Percentiles rank a stretch among this genome's conserved stretches.
Evolutionary conservation across 64 coral and sea anemone genomes (phyloP).

Genomic region (Pocillopora damicornis): DNA sequence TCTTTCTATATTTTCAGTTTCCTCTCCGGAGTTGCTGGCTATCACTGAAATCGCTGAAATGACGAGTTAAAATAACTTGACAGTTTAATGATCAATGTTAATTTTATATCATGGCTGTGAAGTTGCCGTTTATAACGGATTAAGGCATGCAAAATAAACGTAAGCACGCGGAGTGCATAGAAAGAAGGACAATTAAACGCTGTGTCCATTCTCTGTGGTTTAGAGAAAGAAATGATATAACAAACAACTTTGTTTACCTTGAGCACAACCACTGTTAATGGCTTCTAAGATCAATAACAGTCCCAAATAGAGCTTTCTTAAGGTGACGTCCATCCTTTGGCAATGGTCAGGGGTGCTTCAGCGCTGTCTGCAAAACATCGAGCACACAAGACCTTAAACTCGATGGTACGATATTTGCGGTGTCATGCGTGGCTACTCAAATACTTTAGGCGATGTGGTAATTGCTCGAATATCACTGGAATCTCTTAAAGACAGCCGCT

Average conservation of each 20-base stretch:
- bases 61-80: no score
- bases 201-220: background rate
- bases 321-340: background rate
- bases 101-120: background rate
- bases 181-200: background rate
- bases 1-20: no score
- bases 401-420: background rate
- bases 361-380: constrained; percentile 10
- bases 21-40: no score
- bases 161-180: background rate
- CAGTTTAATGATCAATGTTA: background rate
- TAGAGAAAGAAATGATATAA: background rate
- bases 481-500: background rate
- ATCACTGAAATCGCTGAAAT: no score
- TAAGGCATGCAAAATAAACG: background rate
- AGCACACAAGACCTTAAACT: background rate
- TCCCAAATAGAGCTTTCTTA: background rate
- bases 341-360: background rate
- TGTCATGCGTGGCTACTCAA: constrained; percentile 5
- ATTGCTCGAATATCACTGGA: background rate
- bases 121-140: constrained; percentile 1
- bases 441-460: background rate
- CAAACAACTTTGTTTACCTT: constrained; percentile 26
- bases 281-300: background rate
- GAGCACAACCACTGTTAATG: background rate